Evolutionary conservation across 64 coral and sea anemone genomes (phyloP).

Genomic region (Astreopora myriophthalma): DNA sequence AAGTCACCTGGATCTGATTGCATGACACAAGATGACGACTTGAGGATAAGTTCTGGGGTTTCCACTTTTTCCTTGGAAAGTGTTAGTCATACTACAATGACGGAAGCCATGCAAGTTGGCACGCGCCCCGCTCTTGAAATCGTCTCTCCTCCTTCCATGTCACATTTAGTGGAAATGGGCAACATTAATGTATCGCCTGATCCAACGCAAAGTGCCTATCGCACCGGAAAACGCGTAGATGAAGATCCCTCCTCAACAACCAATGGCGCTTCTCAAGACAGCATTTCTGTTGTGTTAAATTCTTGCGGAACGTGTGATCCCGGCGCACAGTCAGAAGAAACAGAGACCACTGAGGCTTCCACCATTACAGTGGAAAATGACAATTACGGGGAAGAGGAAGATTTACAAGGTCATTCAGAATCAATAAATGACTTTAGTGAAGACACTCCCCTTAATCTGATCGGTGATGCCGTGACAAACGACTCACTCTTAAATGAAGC

Average conservation of each 20-base stretch:
- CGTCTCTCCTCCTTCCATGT: too few species aligned
- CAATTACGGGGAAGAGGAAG: not conserved
- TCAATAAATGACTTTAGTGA: not conserved
- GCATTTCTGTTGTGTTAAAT: not conserved
- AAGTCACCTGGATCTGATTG: too few species aligned
- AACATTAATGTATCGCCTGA: too few species aligned
- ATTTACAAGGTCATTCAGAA: not conserved
- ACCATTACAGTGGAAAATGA: not conserved
- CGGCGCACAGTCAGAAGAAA: not conserved
- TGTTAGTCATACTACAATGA: too few species aligned
- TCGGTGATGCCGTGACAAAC: not conserved
- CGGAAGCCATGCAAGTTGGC: too few species aligned
- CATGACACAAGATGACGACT: too few species aligned
- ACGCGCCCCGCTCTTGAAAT: too few species aligned
- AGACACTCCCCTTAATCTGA: not conserved
- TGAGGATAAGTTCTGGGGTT: too few species aligned
- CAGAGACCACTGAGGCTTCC: not conserved
- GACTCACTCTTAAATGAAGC: not conserved
- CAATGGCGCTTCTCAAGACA: not conserved
- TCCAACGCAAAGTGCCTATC: too few species aligned
- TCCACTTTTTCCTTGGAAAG: too few species aligned
- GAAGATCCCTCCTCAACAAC: not conserved
- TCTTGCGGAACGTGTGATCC: not conserved
- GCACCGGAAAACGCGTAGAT: not conserved
- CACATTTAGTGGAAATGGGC: too few species aligned